A percentile compares a stretch with the other conserved stretches of the same genome.
Evolutionary conservation across 2,113 vertebrate species (phyloP).

Genomic region (Pelusios castaneus): DNA sequence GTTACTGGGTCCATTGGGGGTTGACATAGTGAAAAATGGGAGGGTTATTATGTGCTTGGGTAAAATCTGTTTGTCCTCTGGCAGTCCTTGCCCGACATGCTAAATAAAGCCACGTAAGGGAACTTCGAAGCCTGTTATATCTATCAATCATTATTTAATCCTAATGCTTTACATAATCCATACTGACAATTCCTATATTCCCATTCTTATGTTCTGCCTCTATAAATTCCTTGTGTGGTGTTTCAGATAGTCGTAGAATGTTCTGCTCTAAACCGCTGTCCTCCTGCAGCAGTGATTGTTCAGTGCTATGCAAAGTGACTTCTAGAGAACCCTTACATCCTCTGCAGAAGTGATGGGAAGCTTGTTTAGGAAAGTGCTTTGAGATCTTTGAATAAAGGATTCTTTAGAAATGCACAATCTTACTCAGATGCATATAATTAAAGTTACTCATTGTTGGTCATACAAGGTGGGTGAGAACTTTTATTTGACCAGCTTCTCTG

Average conservation of each 20-base stretch:
- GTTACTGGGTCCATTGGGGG: too few species aligned
- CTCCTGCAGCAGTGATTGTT: background rate
- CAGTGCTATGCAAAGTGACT: background rate
- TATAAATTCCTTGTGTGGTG: background rate
- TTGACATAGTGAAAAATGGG: too few species aligned
- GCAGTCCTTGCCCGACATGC: too few species aligned
- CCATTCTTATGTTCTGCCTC: background rate
- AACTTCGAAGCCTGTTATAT: too few species aligned
- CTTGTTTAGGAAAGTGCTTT: conserved; percentile 20
- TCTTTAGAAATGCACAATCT: background rate
- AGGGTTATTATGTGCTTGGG: too few species aligned
- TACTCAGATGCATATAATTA: background rate
- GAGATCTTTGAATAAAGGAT: background rate
- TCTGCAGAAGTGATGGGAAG: background rate
- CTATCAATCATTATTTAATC: too few species aligned
- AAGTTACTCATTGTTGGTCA: background rate
- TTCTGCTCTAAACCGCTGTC: background rate
- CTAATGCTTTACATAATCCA: too few species aligned
- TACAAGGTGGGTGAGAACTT: background rate
- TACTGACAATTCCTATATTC: background rate
- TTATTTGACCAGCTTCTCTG: background rate
- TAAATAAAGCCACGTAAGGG: too few species aligned
- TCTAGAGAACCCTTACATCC: background rate
- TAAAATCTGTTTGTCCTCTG: too few species aligned
- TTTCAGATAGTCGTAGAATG: background rate